Percentiles rank a stretch among this genome's conserved stretches.
Evolutionary conservation across 2,113 vertebrate genomes (phyloP).

Genomic region (Nycticryphes semicollaris): DNA sequence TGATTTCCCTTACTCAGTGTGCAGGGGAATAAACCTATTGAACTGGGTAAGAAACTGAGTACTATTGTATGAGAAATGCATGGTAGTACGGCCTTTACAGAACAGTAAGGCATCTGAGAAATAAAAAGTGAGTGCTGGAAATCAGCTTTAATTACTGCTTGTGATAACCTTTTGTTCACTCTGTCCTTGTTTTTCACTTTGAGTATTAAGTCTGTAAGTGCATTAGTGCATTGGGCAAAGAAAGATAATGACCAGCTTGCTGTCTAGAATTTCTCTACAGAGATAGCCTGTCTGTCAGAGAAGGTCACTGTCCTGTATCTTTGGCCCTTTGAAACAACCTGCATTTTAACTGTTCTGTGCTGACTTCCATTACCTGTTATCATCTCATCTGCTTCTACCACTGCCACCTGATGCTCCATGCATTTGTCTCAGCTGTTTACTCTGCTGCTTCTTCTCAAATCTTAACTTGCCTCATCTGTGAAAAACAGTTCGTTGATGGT

Average conservation of each 20-base stretch:
- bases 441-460: background rate
- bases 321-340: background rate
- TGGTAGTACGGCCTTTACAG: background rate
- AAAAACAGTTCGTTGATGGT: background rate
- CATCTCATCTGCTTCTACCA: background rate
- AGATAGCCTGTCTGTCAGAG: background rate
- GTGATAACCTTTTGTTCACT: background rate
- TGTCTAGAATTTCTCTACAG: background rate
- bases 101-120: background rate
- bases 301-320: background rate
- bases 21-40: background rate
- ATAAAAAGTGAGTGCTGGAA: background rate
- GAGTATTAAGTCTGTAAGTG: background rate
- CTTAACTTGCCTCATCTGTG: background rate
- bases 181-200: background rate
- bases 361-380: background rate
- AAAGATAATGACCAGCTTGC: background rate
- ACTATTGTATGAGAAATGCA: background rate
- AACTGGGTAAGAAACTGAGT: background rate
- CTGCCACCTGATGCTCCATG: background rate
- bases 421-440: background rate
- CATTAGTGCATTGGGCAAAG: background rate
- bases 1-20: background rate
- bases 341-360: background rate
- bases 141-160: background rate